These are phyloP conservation scores for Habroteleia sp. DNA, from an alignment of 2,888 invertebrate genomes.

Conservation along the genomic window DNA sequence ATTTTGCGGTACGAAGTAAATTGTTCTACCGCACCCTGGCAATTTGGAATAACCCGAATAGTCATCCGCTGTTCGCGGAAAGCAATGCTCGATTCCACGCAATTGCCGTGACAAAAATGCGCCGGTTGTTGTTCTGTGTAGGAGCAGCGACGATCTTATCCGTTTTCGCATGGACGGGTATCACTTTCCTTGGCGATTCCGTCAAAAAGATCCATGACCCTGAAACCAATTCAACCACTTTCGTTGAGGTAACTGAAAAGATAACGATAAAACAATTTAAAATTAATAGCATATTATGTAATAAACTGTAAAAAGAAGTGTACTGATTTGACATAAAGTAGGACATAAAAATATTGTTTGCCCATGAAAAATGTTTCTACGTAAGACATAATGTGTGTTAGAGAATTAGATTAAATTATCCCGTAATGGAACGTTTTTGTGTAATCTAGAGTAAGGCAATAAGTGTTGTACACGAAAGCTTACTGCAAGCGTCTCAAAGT, in stretches of 20 bases:
- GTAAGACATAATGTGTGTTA: too few species aligned
- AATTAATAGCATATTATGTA: too few species aligned
- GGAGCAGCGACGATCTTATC: slow-evolving; percentile 84
- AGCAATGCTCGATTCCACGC: slow-evolving; percentile 90
- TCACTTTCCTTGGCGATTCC: slow-evolving; percentile 91
- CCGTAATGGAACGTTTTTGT: too few species aligned
- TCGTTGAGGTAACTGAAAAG: slow-evolving; percentile 84
- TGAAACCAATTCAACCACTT: slow-evolving; percentile 86
- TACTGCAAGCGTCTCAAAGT: too few species aligned
- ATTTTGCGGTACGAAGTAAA: slow-evolving; percentile 88
- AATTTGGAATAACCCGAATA: slow-evolving; percentile 92
- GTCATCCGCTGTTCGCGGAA: slow-evolving; percentile 91
- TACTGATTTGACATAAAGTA: too few species aligned
- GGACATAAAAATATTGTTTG: too few species aligned
- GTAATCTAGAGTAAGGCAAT: too few species aligned
- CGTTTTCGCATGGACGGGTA: slow-evolving; percentile 87
- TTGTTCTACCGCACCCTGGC: slow-evolving; percentile 89
- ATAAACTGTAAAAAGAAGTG: too few species aligned
- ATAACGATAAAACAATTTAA: too few species aligned
- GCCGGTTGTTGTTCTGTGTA: slow-evolving; percentile 87
- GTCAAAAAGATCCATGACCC: slow-evolving; percentile 86
- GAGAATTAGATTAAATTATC: too few species aligned
- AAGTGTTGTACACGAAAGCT: too few species aligned
- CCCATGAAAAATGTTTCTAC: too few species aligned
- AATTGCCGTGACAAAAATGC: slow-evolving; percentile 88